phyloP scores from a whole-genome alignment of 2,113 vertebrate species.

The Holacanthus passer region DNA sequence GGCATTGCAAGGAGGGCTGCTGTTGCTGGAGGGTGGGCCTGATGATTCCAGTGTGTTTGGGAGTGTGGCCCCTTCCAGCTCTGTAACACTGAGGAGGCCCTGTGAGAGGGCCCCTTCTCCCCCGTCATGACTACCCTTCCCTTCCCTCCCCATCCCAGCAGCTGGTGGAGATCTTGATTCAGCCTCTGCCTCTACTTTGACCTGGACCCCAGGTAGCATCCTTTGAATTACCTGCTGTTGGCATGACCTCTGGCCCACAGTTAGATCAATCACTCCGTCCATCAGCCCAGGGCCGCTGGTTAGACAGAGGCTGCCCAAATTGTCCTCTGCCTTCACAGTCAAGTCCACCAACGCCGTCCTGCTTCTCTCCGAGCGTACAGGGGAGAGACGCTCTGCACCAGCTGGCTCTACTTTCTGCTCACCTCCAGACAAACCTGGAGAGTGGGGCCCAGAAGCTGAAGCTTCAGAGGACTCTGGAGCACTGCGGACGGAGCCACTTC shows the following conservation, averaged over 20 bases:
- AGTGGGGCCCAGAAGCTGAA: constrained; percentile 86
- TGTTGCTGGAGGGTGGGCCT: constrained; percentile 83
- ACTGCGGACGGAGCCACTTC: constrained; percentile 87
- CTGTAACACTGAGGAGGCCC: constrained; percentile 79
- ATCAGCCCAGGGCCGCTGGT: constrained; percentile 84
- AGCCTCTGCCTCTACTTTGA: constrained; percentile 91
- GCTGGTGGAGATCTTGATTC: constrained; percentile 67
- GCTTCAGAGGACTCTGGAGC: constrained; percentile 87
- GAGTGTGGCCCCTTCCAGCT: constrained; percentile 53
- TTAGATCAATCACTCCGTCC: constrained; percentile 97
- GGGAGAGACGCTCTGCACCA: constrained; percentile 86
- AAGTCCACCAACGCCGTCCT: constrained; percentile 90
- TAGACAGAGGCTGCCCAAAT: constrained; percentile 82
- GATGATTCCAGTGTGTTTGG: constrained; percentile 81
- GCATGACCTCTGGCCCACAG: constrained; percentile 90
- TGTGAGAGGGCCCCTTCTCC: constrained; percentile 57
- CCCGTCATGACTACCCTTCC: constrained; percentile 68
- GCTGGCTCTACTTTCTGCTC: constrained; percentile 88
- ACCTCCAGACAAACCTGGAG: constrained; percentile 80
- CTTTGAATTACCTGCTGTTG: constrained; percentile 95
- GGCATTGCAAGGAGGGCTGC: constrained; percentile 80
- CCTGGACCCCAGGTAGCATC: constrained; percentile 88
- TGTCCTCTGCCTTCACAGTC: constrained; percentile 91
- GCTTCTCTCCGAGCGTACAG: constrained; percentile 85
- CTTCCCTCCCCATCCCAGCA: constrained; percentile 59